Evolutionary conservation across 2,797 vertebrate species (phyloP).

Genomic region (Nannoperca obscura): DNA sequence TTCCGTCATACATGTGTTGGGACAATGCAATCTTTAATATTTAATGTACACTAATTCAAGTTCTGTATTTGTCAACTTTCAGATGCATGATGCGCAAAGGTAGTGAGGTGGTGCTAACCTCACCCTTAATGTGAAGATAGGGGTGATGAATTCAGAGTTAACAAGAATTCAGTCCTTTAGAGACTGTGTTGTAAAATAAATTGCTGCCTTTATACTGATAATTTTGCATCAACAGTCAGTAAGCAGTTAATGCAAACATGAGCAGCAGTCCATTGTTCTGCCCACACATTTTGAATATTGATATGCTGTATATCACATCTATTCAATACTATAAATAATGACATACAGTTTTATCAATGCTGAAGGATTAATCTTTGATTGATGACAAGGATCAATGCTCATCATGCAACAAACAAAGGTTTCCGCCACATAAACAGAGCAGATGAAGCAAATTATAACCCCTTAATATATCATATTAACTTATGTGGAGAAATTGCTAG

Average conservation of each 20-base stretch:
- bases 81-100: neutral
- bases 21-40: neutral
- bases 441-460: neutral
- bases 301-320: neutral
- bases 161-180: slow-evolving; percentile 17
- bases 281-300: neutral
- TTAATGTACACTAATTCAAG: slow-evolving; percentile 8
- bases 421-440: neutral
- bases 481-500: neutral
- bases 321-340: slow-evolving; percentile 1
- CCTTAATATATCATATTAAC: neutral
- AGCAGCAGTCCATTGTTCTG: neutral
- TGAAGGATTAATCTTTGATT: neutral
- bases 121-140: neutral
- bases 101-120: neutral
- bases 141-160: neutral
- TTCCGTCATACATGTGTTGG: slow-evolving; percentile 31
- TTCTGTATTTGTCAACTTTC: neutral
- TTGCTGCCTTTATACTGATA: slow-evolving; percentile 6
- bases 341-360: neutral
- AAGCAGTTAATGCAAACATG: neutral
- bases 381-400: neutral
- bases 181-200: neutral
- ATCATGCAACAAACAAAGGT: slow-evolving; percentile 7
- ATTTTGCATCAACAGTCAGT: neutral